phyloP scores from a whole-genome alignment of 1,140 invertebrate species.

The Meloidogyne floridensis region DNA sequence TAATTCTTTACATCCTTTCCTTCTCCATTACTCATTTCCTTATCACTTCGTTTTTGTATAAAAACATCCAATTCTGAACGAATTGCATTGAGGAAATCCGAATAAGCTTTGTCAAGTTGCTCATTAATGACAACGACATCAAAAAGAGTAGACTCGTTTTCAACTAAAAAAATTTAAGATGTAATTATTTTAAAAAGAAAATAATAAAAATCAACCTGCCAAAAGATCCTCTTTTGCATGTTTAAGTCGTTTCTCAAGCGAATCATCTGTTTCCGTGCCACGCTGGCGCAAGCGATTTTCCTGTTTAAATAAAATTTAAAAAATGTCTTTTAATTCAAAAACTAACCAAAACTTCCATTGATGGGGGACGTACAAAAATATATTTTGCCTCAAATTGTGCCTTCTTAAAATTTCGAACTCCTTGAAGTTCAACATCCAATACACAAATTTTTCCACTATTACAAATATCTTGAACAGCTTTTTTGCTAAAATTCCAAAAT shows the following conservation, averaged over 20 bases:
- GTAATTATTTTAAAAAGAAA: not conserved
- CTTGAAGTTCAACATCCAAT: slow-evolving; percentile 93
- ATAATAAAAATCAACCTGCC: slow-evolving; percentile 73
- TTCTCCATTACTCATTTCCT: not conserved
- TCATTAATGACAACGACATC: slow-evolving; percentile 89
- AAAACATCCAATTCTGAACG: slow-evolving; percentile 47
- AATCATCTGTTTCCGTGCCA: slow-evolving; percentile 86
- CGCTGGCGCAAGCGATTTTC: slow-evolving; percentile 78
- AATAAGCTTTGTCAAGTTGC: slow-evolving; percentile 83
- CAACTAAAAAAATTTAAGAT: slow-evolving; percentile 18
- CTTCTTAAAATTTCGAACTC: slow-evolving; percentile 86
- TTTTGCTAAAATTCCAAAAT: slow-evolving; percentile 74
- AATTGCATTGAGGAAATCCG: slow-evolving; percentile 70
- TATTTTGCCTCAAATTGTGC: slow-evolving; percentile 81
- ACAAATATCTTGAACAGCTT: slow-evolving; percentile 80
- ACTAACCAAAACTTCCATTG: slow-evolving; percentile 72
- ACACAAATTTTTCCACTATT: slow-evolving; percentile 83
- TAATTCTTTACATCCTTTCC: not conserved
- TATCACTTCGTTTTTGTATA: not conserved
- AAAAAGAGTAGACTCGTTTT: slow-evolving; percentile 75
- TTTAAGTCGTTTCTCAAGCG: slow-evolving; percentile 76
- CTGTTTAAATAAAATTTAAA: slow-evolving; percentile 66
- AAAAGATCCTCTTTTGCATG: slow-evolving; percentile 79
- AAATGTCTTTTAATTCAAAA: not conserved
- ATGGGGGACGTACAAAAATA: slow-evolving; percentile 91